Conservation (phyloP, 1,140 invertebrate genomes). For the Armadillidium nasatum region DNA sequence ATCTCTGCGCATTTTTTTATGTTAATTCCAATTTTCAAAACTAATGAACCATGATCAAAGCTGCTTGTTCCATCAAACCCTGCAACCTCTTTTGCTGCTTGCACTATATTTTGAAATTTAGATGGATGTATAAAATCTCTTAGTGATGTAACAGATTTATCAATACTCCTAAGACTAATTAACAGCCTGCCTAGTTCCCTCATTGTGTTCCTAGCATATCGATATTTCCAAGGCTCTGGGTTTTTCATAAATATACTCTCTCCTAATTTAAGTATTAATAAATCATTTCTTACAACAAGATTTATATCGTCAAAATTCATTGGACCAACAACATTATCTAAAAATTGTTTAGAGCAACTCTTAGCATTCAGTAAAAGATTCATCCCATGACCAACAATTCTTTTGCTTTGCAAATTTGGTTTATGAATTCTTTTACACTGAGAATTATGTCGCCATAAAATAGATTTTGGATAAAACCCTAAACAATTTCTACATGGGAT, state of each 20-base stretch:
- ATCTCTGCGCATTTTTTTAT: constrained; percentile 17
- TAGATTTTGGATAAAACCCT: neutral
- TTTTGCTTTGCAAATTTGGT: neutral
- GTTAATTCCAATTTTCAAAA: neutral
- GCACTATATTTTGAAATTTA: neutral
- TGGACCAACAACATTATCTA: neutral
- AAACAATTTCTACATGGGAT: neutral
- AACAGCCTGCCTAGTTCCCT: neutral
- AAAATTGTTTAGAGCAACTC: neutral
- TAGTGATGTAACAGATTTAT: neutral
- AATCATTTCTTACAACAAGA: neutral
- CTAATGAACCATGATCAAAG: neutral
- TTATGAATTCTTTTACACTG: neutral
- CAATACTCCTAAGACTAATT: neutral
- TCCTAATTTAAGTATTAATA: neutral
- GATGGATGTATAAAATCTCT: neutral
- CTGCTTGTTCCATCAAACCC: neutral
- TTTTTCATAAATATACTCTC: neutral
- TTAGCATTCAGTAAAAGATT: neutral
- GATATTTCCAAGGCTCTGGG: neutral
- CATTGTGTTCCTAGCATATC: neutral
- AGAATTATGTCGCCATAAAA: neutral
- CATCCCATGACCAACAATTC: neutral
- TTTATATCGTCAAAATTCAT: neutral
- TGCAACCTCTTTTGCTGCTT: neutral